Evolutionary conservation across 2,888 invertebrate species (phyloP).

Genomic region (Diarsia dahlii): DNA sequence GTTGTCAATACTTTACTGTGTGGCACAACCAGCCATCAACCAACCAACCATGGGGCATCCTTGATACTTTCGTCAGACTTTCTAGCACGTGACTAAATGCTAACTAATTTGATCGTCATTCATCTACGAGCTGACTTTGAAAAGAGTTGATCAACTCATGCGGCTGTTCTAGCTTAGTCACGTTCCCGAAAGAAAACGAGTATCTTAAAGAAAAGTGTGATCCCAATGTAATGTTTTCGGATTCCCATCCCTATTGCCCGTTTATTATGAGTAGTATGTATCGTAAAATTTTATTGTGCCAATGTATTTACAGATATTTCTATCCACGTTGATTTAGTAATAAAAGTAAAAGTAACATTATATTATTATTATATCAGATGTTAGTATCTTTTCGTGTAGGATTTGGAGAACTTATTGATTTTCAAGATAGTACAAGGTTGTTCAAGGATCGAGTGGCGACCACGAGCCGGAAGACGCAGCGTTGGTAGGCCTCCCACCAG

Average conservation of each 20-base stretch:
- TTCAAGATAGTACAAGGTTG: no score
- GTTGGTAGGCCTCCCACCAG: no score
- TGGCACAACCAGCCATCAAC: no score
- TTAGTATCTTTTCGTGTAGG: slow-evolving; percentile 5
- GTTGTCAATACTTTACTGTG: neutral
- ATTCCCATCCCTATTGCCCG: slow-evolving; percentile 46
- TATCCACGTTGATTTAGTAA: slow-evolving; percentile 62
- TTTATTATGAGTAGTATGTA: slow-evolving; percentile 56
- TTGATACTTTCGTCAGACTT: neutral
- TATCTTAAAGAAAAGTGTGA: neutral
- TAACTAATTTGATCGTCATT: no score
- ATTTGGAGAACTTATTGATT: slow-evolving; percentile 7
- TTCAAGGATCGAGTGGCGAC: no score
- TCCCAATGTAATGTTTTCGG: slow-evolving; percentile 18
- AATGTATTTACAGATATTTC: slow-evolving; percentile 60
- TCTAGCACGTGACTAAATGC: no score
- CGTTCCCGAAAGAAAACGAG: no score
- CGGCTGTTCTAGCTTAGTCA: no score
- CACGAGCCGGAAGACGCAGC: no score
- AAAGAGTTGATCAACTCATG: no score
- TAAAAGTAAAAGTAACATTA: slow-evolving; percentile 46
- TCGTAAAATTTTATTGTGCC: slow-evolving; percentile 57
- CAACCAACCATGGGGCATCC: neutral
- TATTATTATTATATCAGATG: slow-evolving; percentile 18
- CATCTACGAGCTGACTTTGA: no score